Conservation (phyloP, 2,113 vertebrate genomes). For the Lichenostomus cassidix region DNA sequence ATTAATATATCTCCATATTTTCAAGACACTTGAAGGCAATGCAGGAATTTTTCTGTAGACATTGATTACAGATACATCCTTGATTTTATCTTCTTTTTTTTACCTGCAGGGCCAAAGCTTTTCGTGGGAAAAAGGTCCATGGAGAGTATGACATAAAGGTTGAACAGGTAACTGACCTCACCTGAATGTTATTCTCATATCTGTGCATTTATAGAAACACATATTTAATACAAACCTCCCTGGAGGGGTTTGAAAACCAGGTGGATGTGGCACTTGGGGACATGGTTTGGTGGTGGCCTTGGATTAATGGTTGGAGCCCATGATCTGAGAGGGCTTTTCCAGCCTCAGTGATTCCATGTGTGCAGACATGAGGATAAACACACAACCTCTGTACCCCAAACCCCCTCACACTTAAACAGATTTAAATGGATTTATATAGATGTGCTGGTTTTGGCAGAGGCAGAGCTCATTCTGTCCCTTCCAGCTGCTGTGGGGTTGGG, state of each 20-base stretch:
- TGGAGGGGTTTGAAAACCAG: neutral
- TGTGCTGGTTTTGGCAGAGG: neutral
- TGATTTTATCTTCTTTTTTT: slow-evolving; percentile 5
- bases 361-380: neutral
- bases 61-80: neutral
- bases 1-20: neutral
- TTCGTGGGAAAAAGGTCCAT: slow-evolving; percentile 93
- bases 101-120: slow-evolving; percentile 88
- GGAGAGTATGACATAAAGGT: slow-evolving; percentile 95
- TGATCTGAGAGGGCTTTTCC: neutral
- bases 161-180: slow-evolving; percentile 85
- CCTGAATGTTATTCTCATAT: neutral
- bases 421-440: too few relatives aligned
- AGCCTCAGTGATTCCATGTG: rapidly evolving
- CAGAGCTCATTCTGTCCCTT: neutral
- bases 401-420: neutral
- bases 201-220: neutral
- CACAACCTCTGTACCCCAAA: neutral
- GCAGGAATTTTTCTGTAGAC: neutral
- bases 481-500: neutral
- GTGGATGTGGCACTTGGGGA: neutral
- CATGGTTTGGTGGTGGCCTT: neutral
- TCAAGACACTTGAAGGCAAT: neutral
- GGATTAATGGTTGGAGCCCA: neutral
- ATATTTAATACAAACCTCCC: neutral